Percentiles rank a stretch among this genome's conserved stretches.
These are phyloP conservation scores for Arenaria interpres DNA, from an alignment of 2,113 vertebrate genomes.

Conservation along the genomic window DNA sequence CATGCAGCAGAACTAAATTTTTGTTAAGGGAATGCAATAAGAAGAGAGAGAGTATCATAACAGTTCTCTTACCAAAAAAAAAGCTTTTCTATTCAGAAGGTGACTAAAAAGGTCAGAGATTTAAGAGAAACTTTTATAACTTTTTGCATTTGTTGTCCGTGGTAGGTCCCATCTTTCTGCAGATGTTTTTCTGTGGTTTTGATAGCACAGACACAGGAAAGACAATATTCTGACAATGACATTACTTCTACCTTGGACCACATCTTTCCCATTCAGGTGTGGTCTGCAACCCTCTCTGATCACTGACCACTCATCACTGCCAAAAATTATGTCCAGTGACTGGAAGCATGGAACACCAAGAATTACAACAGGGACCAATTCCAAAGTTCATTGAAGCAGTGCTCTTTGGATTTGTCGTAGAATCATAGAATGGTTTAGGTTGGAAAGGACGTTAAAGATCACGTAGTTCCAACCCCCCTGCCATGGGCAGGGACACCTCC, in stretches of 20 bases:
- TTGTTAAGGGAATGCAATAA: not conserved
- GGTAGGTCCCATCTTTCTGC: not conserved
- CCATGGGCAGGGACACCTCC: not conserved
- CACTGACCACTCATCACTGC: not conserved
- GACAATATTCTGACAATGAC: not conserved
- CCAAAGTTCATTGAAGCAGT: not conserved
- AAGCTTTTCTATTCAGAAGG: not conserved
- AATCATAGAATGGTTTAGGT: not conserved
- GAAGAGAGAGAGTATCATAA: not conserved
- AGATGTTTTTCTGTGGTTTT: not conserved
- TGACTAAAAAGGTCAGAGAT: not conserved
- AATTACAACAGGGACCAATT: not conserved
- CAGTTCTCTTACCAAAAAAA: not conserved
- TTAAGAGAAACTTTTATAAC: not conserved
- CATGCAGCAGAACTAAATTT: not conserved
- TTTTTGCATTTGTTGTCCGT: not conserved
- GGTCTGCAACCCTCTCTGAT: not conserved
- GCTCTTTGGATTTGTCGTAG: not conserved
- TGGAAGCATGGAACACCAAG: not conserved
- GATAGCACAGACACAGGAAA: not conserved
- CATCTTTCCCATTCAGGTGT: not conserved
- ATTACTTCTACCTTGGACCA: not conserved
- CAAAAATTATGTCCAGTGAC: not conserved
- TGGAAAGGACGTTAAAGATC: not conserved
- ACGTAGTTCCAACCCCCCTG: not conserved